Conservation (phyloP, 1,140 invertebrate species). For the Charaxes varanes region DNA sequence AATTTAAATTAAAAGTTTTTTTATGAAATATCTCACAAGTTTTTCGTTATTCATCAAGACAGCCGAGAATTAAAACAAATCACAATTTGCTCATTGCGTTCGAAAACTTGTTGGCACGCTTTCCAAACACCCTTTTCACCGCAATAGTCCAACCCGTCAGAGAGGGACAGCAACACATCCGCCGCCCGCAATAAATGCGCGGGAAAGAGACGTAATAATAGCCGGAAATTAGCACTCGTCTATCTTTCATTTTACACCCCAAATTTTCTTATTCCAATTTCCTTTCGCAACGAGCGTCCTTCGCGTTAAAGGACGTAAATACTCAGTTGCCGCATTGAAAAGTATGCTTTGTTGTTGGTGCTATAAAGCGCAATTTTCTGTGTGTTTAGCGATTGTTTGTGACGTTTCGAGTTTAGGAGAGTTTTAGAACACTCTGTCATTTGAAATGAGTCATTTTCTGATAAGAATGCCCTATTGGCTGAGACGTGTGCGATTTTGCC, state of each 20-base stretch:
- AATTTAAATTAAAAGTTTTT: neutral
- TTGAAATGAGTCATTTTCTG: constrained; percentile 74
- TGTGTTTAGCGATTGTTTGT: constrained; percentile 12
- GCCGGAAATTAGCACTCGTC: constrained; percentile 74
- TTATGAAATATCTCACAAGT: neutral
- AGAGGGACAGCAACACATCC: constrained; percentile 53
- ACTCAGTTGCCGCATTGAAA: constrained; percentile 8
- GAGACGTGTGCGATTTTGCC: constrained; percentile 64
- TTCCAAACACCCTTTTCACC: constrained; percentile 24
- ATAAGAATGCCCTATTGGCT: constrained; percentile 73
- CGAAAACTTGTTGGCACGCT: constrained; percentile 26
- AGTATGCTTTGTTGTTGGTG: constrained; percentile 9
- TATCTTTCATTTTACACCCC: constrained; percentile 74
- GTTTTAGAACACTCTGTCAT: constrained; percentile 72
- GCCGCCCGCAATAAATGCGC: constrained; percentile 54
- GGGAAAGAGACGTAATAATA: constrained; percentile 71
- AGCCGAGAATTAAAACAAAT: constrained; percentile 13
- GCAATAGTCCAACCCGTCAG: constrained; percentile 38
- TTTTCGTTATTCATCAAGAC: neutral
- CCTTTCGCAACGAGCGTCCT: constrained; percentile 55
- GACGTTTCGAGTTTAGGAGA: constrained; percentile 35
- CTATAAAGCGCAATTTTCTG: constrained; percentile 29
- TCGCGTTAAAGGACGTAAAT: constrained; percentile 37
- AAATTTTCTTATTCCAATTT: constrained; percentile 75
- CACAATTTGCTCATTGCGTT: constrained; percentile 27